A percentile compares a stretch with the other conserved stretches of the same genome.
phyloP scores from a whole-genome alignment of 2,888 invertebrate genomes.

The Lasioglossum leucozonium region DNA sequence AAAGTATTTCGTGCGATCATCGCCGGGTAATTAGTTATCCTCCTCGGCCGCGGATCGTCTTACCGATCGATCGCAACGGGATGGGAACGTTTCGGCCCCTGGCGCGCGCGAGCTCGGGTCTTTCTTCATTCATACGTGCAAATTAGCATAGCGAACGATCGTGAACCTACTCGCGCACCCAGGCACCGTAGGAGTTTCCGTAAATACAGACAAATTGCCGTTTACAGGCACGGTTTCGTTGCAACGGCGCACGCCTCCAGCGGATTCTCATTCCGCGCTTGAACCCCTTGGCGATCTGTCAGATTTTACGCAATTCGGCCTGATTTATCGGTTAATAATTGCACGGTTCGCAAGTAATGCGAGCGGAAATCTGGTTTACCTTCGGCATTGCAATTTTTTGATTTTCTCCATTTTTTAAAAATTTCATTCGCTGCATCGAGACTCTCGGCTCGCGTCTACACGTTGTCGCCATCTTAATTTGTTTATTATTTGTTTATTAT shows the following conservation, averaged over 20 bases:
- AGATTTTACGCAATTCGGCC: not conserved
- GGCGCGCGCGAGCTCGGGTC: not conserved
- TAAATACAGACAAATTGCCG: slow-evolving; percentile 11
- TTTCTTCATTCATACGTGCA: slow-evolving; percentile 3
- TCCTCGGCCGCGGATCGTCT: too few relatives aligned
- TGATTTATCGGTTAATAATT: not conserved
- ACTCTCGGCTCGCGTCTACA: not conserved
- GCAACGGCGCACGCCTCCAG: not conserved
- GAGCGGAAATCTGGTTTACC: not conserved
- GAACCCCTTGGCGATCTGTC: not conserved
- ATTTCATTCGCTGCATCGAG: not conserved
- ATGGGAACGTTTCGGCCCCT: not conserved
- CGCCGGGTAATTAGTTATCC: slow-evolving; percentile 8
- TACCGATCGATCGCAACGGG: not conserved
- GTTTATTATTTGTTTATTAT: too few relatives aligned
- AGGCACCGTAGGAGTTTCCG: not conserved
- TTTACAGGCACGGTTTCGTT: slow-evolving; percentile 3
- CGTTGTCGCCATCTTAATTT: too few relatives aligned
- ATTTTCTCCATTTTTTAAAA: too few relatives aligned
- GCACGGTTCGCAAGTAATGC: not conserved
- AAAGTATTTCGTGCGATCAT: slow-evolving; percentile 31
- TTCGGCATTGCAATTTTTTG: not conserved
- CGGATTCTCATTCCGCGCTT: not conserved
- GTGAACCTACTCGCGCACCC: not conserved
- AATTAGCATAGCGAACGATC: not conserved